phyloP scores from a whole-genome alignment of 2,797 vertebrate species.

The Toxotes lorentzi region DNA sequence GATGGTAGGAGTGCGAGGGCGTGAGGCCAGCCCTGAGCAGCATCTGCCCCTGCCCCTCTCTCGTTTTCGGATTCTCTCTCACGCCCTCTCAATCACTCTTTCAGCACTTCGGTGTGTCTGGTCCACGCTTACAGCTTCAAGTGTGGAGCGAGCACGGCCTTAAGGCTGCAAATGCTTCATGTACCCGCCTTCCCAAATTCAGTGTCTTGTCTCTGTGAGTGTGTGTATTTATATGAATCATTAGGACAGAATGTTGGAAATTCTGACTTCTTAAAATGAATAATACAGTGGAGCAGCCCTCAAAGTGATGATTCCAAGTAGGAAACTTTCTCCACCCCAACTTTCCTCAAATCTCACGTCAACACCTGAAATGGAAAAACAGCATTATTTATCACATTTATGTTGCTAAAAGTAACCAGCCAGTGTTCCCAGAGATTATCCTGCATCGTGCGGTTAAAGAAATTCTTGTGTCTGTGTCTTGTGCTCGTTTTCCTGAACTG shows the following conservation, averaged over 20 bases:
- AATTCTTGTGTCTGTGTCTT: conserved; percentile 25
- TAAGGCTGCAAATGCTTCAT: conserved; percentile 27
- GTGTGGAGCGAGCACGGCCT: background rate
- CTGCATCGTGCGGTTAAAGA: conserved; percentile 23
- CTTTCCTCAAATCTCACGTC: conserved; percentile 50
- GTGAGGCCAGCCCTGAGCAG: conserved; percentile 20
- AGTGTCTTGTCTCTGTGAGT: conserved; percentile 27
- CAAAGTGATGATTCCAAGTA: conserved; percentile 18
- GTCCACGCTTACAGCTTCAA: background rate
- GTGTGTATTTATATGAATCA: conserved; percentile 31
- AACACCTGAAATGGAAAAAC: conserved; percentile 47
- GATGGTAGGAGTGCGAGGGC: conserved; percentile 14
- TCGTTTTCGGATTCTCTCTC: background rate
- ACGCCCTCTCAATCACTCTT: conserved; percentile 3
- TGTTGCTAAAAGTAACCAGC: conserved; percentile 27
- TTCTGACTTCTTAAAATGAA: conserved; percentile 42
- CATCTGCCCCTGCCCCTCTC: conserved; percentile 20
- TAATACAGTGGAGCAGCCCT: conserved; percentile 26
- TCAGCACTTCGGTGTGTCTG: background rate
- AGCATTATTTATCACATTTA: conserved; percentile 33
- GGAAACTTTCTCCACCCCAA: conserved; percentile 49
- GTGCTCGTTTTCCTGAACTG: background rate
- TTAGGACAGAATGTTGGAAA: conserved; percentile 46
- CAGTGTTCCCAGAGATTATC: conserved; percentile 21
- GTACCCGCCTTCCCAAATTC: conserved; percentile 12